Base-by-base conservation (phyloP, 2,888 invertebrate genomes). In the Agrypnus murinus region DNA sequence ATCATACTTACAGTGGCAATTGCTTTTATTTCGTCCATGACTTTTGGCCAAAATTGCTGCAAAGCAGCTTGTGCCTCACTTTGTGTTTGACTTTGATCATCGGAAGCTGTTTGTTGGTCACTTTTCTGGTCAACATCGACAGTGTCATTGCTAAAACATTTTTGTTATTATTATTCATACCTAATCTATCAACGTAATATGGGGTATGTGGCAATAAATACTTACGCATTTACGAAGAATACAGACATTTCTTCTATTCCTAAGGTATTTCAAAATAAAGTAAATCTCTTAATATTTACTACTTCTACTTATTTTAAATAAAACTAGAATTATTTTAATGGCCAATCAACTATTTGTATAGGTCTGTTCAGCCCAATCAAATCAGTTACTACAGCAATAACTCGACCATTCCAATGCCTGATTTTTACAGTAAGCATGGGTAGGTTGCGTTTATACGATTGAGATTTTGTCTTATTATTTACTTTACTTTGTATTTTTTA, bases 31-130 rank as follows among this genome's bases (percentile, higher is more conserved):
- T 96, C 95, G 10, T 94, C 93, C 71, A 91, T 89, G 70, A 93
- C 92, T 81, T 92, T 93, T 0, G 90, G 89, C 96, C 96, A 97
- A 85, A 96, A 97, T 71, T 91, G 90, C 71, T 92, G 90, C 58
- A 96, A 87, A 0, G 91, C 91, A 75, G 89, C 89, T 76, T 90
- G 90, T 10, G 94, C 92, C 78, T 94, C 93, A 2, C 89, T 89
- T 77, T 85, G 87, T 25, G 87, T 85, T 65, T 88, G 87, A 9
- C 81, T 79, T 63, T 81, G 80, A 67, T 84, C 84, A 65, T 85
- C 85, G 36, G 79, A 78, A 67, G 78, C 79, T n/a, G 69, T 31
- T 76, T 79, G 80, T 34, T 77, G 60, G 4, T 80, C 77, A 38
- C 68, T 50, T 67, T 84, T 84, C 34, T 78, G 67, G 72, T 85